Percentiles rank a stretch among this genome's conserved stretches.
Conservation (phyloP, 2,888 invertebrate genomes). For the Aphrophora alni region DNA sequence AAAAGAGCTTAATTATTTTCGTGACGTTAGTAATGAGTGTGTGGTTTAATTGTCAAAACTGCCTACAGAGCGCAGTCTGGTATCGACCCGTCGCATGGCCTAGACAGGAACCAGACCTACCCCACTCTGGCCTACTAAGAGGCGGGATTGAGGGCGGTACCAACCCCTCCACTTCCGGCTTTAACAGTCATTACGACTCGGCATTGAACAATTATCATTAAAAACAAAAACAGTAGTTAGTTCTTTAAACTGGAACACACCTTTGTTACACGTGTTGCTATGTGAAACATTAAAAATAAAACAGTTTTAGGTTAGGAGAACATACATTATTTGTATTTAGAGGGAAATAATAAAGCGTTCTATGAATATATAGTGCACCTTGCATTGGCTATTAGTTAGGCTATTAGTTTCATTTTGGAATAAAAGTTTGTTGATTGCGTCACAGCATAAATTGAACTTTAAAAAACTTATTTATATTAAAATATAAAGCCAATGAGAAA, state of each 20-base stretch:
- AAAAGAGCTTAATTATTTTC: not conserved
- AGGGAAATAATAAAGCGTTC: too few species aligned
- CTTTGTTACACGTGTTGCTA: not conserved
- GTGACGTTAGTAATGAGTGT: not conserved
- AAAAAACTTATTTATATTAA: too few species aligned
- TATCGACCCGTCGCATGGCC: not conserved
- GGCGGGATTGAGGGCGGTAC: not conserved
- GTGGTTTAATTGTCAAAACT: not conserved
- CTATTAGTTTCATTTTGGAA: too few species aligned
- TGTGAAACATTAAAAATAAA: not conserved
- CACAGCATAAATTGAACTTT: too few species aligned
- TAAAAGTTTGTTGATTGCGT: too few species aligned
- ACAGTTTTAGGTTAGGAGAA: not conserved
- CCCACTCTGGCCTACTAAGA: constrained; percentile 4
- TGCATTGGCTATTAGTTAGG: too few species aligned
- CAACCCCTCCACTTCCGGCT: constrained; percentile 5
- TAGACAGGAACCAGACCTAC: not conserved
- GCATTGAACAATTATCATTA: not conserved
- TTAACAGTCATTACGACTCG: not conserved
- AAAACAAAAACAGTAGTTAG: not conserved
- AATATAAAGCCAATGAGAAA: too few species aligned
- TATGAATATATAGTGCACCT: too few species aligned
- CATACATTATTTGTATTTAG: too few species aligned
- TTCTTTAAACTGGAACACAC: not conserved
- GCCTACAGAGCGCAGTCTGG: not conserved